Base-by-base conservation (phyloP, 37 sponge, comb jelly and placozoan species). In the Halichondria panicea region DNA sequence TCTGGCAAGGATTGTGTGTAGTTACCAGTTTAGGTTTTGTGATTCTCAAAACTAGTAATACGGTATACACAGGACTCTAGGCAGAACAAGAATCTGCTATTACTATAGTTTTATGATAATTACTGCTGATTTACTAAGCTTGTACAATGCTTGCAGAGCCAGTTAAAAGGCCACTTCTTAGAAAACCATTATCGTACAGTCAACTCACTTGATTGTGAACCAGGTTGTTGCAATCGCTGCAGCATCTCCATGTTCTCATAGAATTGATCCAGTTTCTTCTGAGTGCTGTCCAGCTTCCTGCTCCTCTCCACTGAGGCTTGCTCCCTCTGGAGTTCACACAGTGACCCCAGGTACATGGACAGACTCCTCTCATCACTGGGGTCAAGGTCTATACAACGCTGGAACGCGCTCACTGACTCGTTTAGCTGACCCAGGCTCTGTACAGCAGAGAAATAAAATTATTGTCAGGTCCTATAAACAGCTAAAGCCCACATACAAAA, bases 301-400 rank as follows among this genome's bases (percentile, higher is more conserved):
- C 67, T 41, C 18, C 70, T 66, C 42, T 85, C 57, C 58, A 19
- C 45, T 22, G 76, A 69, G 24, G 65, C 62, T 33, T 66, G 31
- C 56, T 78, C 77, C 63, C 78, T 82, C 75, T 41, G 71, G 24
- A 78, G 48, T 48, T 82, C 78, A 66, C 89, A 88, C 43, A 78
- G 55, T n/a, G 74, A 79, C 19, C 84, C 70, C 39, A 42, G 30
- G 68, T 78, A 78, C 75, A 71, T 57, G 56, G 81, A 31, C 69
- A 55, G 60, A 40, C 81, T 76, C 45, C 77, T 58, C 55, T 84
- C 78, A 66, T 71, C 61, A 63, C 54, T 31, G 25, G 80, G 79
- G 28, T 87, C 72, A 62, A 83, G 50, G 68, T 72, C 68, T 30
- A 46, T 56, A n/a, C 70, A 88, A 28, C 61, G 74, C 50, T 66